Percentiles rank a stretch among this genome's conserved stretches.
Evolutionary conservation across 2,888 invertebrate genomes (phyloP).

Genomic region (Eledone cirrhosa): DNA sequence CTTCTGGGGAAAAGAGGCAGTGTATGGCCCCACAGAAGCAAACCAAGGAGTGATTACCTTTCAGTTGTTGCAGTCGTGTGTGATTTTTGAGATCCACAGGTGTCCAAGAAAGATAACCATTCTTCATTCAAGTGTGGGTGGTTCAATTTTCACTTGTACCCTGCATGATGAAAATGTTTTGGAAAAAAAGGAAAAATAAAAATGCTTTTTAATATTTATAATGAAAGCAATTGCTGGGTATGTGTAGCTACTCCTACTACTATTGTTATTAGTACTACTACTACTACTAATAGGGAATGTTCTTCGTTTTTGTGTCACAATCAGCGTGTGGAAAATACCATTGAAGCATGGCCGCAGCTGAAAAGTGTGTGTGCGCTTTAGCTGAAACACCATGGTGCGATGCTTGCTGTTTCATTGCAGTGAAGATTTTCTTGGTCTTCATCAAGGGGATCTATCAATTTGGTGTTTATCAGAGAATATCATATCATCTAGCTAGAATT

Average conservation of each 20-base stretch:
- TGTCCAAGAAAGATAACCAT: background rate
- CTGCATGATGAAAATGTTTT: background rate
- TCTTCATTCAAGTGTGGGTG: background rate
- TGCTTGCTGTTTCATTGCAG: constrained; percentile 26
- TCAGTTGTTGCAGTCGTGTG: constrained; percentile 7
- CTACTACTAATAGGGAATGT: background rate
- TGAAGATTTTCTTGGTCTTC: constrained; percentile 1
- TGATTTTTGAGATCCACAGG: constrained; percentile 11
- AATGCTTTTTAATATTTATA: constrained; percentile 15
- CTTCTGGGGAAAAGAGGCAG: constrained; percentile 13
- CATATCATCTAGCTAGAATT: background rate
- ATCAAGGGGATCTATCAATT: constrained; percentile 1
- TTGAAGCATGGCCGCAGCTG: constrained; percentile 17
- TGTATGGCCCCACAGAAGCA: constrained; percentile 1
- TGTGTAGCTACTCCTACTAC: constrained; percentile 18
- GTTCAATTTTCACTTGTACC: background rate
- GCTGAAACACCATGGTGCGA: background rate
- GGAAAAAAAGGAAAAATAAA: background rate
- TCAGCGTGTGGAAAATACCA: background rate
- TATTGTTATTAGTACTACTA: background rate
- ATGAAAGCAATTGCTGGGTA: constrained; percentile 7
- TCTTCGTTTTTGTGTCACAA: background rate
- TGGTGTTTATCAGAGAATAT: constrained; percentile 13
- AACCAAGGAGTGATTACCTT: background rate
- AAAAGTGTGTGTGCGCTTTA: constrained; percentile 3